These are phyloP conservation scores for Asobara japonica DNA, from an alignment of 1,140 invertebrate genomes.

Conservation along the genomic window DNA sequence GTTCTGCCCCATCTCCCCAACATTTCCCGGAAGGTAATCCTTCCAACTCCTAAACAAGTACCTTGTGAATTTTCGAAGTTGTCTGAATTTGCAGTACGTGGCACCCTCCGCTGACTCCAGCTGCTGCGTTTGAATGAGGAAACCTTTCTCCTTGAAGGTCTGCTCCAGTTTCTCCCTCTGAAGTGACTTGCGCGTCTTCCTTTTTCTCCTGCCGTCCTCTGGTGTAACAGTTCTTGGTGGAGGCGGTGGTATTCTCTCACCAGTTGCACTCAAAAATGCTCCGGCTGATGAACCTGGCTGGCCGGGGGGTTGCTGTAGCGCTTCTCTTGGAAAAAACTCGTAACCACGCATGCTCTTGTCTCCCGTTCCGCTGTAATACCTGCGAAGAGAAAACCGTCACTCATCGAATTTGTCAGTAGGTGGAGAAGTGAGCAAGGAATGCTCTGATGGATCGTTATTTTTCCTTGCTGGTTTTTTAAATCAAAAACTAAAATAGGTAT, in stretches of 20 bases:
- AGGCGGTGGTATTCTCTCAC: constrained; percentile 67
- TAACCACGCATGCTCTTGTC: constrained; percentile 81
- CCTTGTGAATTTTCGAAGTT: constrained; percentile 89
- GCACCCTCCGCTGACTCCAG: constrained; percentile 90
- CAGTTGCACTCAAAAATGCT: constrained; percentile 66
- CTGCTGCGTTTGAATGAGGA: constrained; percentile 92
- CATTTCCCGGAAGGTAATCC: constrained; percentile 86
- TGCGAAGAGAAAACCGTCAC: too few species aligned
- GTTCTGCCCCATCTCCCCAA: constrained; percentile 63
- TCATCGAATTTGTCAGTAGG: too few species aligned
- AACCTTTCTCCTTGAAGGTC: constrained; percentile 92
- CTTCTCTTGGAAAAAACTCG: constrained; percentile 79
- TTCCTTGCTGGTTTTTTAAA: too few species aligned
- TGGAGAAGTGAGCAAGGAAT: too few species aligned
- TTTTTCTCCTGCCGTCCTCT: constrained; percentile 71
- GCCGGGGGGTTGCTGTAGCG: constrained; percentile 69
- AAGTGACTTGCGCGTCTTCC: constrained; percentile 82
- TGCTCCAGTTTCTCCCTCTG: constrained; percentile 89
- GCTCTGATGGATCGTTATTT: too few species aligned
- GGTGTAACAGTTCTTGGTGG: constrained; percentile 43
- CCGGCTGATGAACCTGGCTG: constrained; percentile 64
- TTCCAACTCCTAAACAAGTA: constrained; percentile 94
- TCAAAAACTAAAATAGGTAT: too few species aligned
- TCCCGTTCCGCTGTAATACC: constrained; percentile 79
- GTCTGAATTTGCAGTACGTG: constrained; percentile 93